These are phyloP conservation scores for Lacanobia wlatinum DNA, from an alignment of 2,888 invertebrate genomes.

Conservation along the genomic window DNA sequence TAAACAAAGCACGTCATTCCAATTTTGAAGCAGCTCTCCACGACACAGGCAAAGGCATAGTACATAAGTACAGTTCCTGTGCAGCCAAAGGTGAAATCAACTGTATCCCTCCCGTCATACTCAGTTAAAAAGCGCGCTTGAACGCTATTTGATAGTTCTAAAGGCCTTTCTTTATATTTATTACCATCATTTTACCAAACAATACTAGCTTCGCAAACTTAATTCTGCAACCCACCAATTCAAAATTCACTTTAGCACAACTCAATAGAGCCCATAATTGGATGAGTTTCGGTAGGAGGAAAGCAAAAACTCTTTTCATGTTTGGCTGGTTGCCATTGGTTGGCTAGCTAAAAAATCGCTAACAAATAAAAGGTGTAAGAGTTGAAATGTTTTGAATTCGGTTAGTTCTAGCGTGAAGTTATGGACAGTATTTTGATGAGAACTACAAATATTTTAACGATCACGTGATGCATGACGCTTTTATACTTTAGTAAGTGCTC, in stretches of 20 bases:
- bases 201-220: slow-evolving; percentile 76
- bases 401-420: slow-evolving; percentile 68
- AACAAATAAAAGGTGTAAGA: slow-evolving; percentile 83
- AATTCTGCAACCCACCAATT: slow-evolving; percentile 53
- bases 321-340: slow-evolving; percentile 84
- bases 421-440: slow-evolving; percentile 34
- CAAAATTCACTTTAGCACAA: slow-evolving; percentile 61
- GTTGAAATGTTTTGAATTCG: slow-evolving; percentile 80
- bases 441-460: slow-evolving; percentile 16
- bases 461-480: neutral
- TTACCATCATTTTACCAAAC: slow-evolving; percentile 86
- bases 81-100: slow-evolving; percentile 41
- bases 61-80: slow-evolving; percentile 10
- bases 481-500: too few species aligned
- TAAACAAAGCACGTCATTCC: neutral
- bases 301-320: slow-evolving; percentile 66
- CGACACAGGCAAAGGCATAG: slow-evolving; percentile 9
- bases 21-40: slow-evolving; percentile 9
- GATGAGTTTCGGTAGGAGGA: slow-evolving; percentile 28
- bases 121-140: slow-evolving; percentile 51
- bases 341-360: slow-evolving; percentile 72
- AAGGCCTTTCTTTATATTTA: slow-evolving; percentile 84
- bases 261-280: slow-evolving; percentile 67
- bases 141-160: slow-evolving; percentile 76
- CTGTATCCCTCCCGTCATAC: slow-evolving; percentile 36